Evolutionary conservation across 2,888 invertebrate species (phyloP), one percentile per base, ranked within the genome.

Genomic region (Sarcophaga variegata): DNA sequence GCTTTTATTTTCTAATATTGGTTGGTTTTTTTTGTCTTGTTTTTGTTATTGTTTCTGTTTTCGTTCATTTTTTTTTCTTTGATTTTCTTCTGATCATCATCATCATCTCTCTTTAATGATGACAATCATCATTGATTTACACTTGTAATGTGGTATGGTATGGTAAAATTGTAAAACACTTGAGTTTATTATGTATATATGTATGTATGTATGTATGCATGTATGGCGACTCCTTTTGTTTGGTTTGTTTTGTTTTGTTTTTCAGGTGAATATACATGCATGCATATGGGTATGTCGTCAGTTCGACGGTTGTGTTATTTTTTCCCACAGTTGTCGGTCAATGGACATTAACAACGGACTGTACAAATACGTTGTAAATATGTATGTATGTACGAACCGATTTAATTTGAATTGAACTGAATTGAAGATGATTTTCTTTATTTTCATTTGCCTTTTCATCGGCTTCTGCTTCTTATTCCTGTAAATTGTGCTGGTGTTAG

Each of bases 91-190:
- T 54, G 17, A 54, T 17, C 54, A 54, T 54, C 17, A 14, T 54
- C 17, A 14, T 54, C 14, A 49, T 49, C 22, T 22, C 54, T 17
- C 69, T 78, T 84, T 87, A 84, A 82, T 84, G 83, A 88, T 89
- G 90, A 37, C 37, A 37, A 37, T 37, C 37, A 90, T 91, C 91
- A 91, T 92, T 91, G 92, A 91, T 91, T 91, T 91, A 92, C 91
- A 91, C 92, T 92, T 92, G 88, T 37, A 37, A 37, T 37, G 0
- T 37, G 37, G 37, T 37, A 37, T 37, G 37, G 37, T 37, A 37
- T 37, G 37, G 37, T 37, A 37, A 37, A 37, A 37, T 37, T 37
- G 10, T 88, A 91, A 91, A 90, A 90, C 92, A 92, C 92, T 91
- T 87, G 87, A 83, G 85, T 85, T 92, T 79, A 77, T 81, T 17